phyloP scores from a whole-genome alignment of 2,888 invertebrate genomes.

The Coleophora deauratella region DNA sequence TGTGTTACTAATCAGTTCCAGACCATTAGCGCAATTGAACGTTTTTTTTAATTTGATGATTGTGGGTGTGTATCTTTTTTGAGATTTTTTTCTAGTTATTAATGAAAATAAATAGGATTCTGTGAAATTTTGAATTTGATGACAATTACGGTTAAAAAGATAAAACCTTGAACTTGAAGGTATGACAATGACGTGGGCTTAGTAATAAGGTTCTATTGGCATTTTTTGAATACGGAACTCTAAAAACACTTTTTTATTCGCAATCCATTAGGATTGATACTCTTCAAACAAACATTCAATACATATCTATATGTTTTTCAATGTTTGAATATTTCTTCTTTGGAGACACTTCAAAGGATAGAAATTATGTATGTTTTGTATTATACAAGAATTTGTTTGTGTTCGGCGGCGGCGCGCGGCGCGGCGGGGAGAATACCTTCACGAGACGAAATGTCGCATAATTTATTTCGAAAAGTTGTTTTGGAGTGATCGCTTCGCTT shows the following conservation, averaged over 20 bases:
- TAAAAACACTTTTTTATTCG: slow-evolving; percentile 9
- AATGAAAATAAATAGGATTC: too few species aligned
- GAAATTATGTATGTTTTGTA: neutral
- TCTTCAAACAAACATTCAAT: slow-evolving; percentile 15
- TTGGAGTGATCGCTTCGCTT: neutral
- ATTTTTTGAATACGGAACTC: slow-evolving; percentile 13
- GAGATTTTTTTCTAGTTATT: too few species aligned
- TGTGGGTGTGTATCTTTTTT: too few species aligned
- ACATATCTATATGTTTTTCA: slow-evolving; percentile 5
- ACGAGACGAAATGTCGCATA: neutral
- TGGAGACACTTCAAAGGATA: neutral
- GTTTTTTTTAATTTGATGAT: too few species aligned
- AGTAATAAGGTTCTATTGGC: slow-evolving; percentile 29
- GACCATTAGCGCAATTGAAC: too few species aligned
- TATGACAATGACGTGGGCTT: too few species aligned
- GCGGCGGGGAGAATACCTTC: neutral
- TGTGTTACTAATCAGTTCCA: too few species aligned
- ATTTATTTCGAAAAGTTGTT: neutral
- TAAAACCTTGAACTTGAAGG: too few species aligned
- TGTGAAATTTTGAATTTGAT: too few species aligned
- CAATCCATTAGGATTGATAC: neutral
- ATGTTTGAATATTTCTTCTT: neutral
- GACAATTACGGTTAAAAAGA: too few species aligned
- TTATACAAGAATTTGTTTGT: neutral
- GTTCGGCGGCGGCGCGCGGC: too few species aligned